Evolutionary conservation across 35 echinoderm and acorn worm species (phyloP).

Genomic region (Ophioderma brevispina): DNA sequence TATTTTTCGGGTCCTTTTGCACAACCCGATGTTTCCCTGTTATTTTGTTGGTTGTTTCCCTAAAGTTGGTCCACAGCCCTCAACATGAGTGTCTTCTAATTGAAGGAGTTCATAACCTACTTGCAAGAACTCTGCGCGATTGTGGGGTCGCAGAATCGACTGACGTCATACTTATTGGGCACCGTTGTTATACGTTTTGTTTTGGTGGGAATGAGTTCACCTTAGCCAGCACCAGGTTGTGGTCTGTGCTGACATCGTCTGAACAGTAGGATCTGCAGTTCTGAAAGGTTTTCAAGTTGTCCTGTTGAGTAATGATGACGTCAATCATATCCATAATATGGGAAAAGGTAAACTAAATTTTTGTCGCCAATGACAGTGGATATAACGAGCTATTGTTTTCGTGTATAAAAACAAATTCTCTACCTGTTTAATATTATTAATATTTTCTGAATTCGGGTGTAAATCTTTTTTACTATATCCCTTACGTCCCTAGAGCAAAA

Average conservation of each 20-base stretch:
- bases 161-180: too few relatives aligned
- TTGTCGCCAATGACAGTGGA: too few relatives aligned
- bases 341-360: too few relatives aligned
- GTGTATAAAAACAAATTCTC: too few relatives aligned
- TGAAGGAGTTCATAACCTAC: conserved; percentile 13
- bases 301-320: conserved; percentile 17
- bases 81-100: conserved; percentile 15
- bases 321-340: conserved; percentile 22
- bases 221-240: conserved; percentile 38
- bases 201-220: neutral
- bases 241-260: conserved; percentile 17
- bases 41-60: conserved; percentile 7
- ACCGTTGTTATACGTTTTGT: neutral
- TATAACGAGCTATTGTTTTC: too few relatives aligned
- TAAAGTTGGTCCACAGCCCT: conserved; percentile 13
- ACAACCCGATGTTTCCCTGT: neutral
- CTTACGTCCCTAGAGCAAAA: too few relatives aligned
- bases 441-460: too few relatives aligned
- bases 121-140: conserved; percentile 26
- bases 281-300: neutral
- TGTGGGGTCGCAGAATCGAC: neutral
- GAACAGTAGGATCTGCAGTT: conserved; percentile 31
- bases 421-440: too few relatives aligned
- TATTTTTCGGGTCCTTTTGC: too few relatives aligned
- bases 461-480: too few relatives aligned